Percentiles rank a stretch among this genome's conserved stretches.
Evolutionary conservation across 2,797 vertebrate genomes (phyloP).

Genomic region (Aselliscus stoliczkanus): DNA sequence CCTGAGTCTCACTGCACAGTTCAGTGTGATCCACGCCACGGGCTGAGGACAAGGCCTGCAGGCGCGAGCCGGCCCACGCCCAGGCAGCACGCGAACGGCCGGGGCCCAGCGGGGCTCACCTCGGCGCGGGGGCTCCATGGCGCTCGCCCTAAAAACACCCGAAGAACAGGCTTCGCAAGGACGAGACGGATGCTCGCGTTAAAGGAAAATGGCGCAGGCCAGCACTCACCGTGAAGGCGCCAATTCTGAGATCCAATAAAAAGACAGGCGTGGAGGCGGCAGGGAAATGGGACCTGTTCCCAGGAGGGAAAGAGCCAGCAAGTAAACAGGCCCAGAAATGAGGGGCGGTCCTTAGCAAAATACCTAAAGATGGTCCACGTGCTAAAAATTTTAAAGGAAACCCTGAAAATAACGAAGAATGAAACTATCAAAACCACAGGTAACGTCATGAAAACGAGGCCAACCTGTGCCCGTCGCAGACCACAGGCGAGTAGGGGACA

Average conservation of each 20-base stretch:
- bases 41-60: too few species aligned
- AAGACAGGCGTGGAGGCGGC: not conserved
- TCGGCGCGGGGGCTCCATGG: too few species aligned
- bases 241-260: not conserved
- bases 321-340: not conserved
- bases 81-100: fast-evolving
- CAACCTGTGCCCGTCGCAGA: not conserved
- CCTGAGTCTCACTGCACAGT: not conserved
- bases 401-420: fast-evolving
- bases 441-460: not conserved
- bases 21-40: too few species aligned
- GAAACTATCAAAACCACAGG: too few species aligned
- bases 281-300: not conserved
- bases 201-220: fast-evolving
- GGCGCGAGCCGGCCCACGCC: too few species aligned
- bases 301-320: not conserved
- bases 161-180: not conserved
- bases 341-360: too few species aligned
- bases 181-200: fast-evolving
- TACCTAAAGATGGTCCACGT: fast-evolving
- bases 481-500: not conserved
- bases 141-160: too few species aligned
- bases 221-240: not conserved
- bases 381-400: not conserved
- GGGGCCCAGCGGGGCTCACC: too few species aligned